Conservation (phyloP, 2,888 invertebrate species). For the Strigamia crassipes region DNA sequence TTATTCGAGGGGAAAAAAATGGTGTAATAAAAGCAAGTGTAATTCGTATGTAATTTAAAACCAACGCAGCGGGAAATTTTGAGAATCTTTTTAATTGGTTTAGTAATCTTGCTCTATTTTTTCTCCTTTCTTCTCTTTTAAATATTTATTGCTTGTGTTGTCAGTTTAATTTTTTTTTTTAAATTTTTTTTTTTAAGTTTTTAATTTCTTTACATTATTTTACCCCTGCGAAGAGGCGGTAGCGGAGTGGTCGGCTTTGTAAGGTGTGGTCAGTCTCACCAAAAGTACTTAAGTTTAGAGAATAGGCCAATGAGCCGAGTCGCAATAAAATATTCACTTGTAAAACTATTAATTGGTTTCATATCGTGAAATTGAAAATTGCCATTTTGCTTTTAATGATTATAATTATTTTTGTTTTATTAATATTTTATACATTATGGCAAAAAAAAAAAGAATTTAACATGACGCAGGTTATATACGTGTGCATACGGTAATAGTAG, state of each 20-base stretch:
- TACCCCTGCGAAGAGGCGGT: background rate
- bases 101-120: background rate
- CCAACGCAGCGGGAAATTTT: background rate
- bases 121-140: background rate
- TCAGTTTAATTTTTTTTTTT: background rate
- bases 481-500: background rate
- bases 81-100: constrained; percentile 8
- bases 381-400: background rate
- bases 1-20: background rate
- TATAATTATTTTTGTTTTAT: background rate
- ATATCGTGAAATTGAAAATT: background rate
- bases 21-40: no score
- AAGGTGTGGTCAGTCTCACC: background rate
- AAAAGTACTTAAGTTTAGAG: background rate
- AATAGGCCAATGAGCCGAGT: constrained; percentile 3
- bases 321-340: background rate
- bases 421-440: background rate
- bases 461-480: no score
- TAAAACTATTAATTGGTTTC: background rate
- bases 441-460: no score
- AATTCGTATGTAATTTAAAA: no score
- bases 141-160: background rate
- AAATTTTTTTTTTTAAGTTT: no score
- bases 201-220: background rate
- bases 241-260: background rate